Percentiles rank a stretch among this genome's conserved stretches.
These are phyloP conservation scores for Trypoxylon attenuatum DNA, from an alignment of 2,888 invertebrate species.

Conservation along the genomic window DNA sequence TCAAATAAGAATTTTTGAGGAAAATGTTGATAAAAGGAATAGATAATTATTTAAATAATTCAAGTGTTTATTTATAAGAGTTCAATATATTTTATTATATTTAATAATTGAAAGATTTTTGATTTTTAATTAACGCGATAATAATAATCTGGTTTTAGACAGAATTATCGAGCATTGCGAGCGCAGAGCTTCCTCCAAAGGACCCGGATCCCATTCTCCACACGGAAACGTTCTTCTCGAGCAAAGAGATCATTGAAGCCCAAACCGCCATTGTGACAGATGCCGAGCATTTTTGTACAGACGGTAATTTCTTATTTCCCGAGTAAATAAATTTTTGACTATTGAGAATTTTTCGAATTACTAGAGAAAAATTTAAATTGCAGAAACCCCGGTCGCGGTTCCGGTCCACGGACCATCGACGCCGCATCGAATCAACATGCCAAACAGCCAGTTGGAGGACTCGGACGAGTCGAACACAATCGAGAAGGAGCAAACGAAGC, in stretches of 20 bases:
- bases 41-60: too few relatives aligned
- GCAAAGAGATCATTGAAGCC: constrained; percentile 8
- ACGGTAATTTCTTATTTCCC: constrained; percentile 42
- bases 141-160: too few relatives aligned
- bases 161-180: constrained; percentile 17
- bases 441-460: constrained; percentile 55
- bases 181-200: constrained; percentile 12
- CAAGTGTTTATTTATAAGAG: too few relatives aligned
- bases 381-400: constrained; percentile 51
- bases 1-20: too few relatives aligned
- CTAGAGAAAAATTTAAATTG: background rate
- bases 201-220: constrained; percentile 11
- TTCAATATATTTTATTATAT: too few relatives aligned
- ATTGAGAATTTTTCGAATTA: background rate
- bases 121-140: too few relatives aligned
- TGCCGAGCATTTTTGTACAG: constrained; percentile 56
- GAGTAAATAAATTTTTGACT: background rate
- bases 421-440: constrained; percentile 69
- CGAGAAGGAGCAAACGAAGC: constrained; percentile 45
- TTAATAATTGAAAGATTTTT: too few relatives aligned
- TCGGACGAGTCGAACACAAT: constrained; percentile 38
- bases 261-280: constrained; percentile 42
- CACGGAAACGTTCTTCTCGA: constrained; percentile 15
- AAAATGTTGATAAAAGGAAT: too few relatives aligned
- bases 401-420: constrained; percentile 60